These are phyloP conservation scores for pig (Sus scrofa) DNA, from an alignment of 2,113 vertebrate genomes.

Conservation along the genomic window DNA sequence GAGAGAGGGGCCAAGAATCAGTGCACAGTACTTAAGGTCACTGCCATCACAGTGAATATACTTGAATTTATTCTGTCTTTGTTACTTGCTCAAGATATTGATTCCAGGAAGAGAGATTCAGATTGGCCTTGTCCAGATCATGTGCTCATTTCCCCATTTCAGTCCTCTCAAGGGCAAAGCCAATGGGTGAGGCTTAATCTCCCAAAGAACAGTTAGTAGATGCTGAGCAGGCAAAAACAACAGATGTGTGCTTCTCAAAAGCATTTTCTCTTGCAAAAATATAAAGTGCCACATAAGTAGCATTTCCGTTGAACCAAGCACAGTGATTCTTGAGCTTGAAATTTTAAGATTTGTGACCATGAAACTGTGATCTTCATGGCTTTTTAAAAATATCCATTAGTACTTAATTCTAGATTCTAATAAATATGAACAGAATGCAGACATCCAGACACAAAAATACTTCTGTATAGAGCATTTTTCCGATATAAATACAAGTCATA, in stretches of 20 bases:
- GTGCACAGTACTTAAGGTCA: not conserved
- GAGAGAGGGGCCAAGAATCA: not conserved
- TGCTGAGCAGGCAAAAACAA: not conserved
- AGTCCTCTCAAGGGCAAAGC: not conserved
- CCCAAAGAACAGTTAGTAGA: not conserved
- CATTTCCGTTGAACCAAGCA: not conserved
- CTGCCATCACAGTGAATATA: not conserved
- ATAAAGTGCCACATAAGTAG: not conserved
- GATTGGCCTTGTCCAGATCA: not conserved
- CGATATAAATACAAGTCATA: not conserved
- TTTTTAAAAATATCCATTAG: not conserved
- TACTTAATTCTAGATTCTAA: conserved; percentile 12
- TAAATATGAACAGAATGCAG: not conserved
- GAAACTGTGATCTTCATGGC: not conserved
- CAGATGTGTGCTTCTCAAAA: conserved; percentile 28
- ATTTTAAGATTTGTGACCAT: conserved; percentile 31
- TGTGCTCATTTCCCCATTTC: not conserved
- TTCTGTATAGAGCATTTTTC: not conserved
- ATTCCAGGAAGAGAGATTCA: conserved; percentile 12
- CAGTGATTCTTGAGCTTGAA: conserved; percentile 24
- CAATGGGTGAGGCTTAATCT: not conserved
- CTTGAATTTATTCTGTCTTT: not conserved
- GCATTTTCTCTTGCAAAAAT: conserved; percentile 56
- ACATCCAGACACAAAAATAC: not conserved
- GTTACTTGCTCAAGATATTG: not conserved